These are phyloP conservation scores for Tachina lurida DNA, from an alignment of 2,888 invertebrate genomes.

Conservation along the genomic window DNA sequence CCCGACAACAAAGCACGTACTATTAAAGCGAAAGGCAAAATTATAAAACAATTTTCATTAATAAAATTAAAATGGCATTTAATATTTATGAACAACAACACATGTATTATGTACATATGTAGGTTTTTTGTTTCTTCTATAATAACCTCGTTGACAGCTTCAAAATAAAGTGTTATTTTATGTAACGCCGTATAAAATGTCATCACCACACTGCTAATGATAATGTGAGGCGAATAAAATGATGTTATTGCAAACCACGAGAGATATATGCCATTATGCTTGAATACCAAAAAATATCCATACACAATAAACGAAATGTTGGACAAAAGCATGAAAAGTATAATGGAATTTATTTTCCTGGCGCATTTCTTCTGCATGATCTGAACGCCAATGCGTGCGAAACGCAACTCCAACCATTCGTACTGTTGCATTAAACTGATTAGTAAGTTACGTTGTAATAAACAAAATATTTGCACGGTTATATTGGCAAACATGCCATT, in stretches of 20 bases:
- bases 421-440: conserved; percentile 68
- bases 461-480: conserved; percentile 71
- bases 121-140: background rate
- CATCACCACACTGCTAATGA: conserved; percentile 76
- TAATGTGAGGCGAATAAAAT: conserved; percentile 78
- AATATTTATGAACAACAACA: conserved; percentile 10
- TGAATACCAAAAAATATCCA: conserved; percentile 73
- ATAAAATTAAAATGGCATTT: background rate
- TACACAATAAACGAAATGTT: conserved; percentile 71
- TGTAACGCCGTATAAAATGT: conserved; percentile 73
- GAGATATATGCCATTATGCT: conserved; percentile 49
- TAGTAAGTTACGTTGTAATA: conserved; percentile 71
- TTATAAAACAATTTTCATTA: background rate
- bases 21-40: background rate
- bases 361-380: conserved; percentile 73
- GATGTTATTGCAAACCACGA: conserved; percentile 71
- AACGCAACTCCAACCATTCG: conserved; percentile 74
- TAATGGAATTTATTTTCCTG: conserved; percentile 66
- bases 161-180: conserved; percentile 75
- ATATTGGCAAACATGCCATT: conserved; percentile 76
- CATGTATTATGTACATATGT: background rate
- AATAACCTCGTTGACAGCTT: conserved; percentile 77
- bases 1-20: background rate
- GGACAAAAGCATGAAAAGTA: conserved; percentile 64
- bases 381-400: conserved; percentile 75